phyloP scores from a whole-genome alignment of 1,140 invertebrate genomes.

The Lamellibrachia luymesi region DNA sequence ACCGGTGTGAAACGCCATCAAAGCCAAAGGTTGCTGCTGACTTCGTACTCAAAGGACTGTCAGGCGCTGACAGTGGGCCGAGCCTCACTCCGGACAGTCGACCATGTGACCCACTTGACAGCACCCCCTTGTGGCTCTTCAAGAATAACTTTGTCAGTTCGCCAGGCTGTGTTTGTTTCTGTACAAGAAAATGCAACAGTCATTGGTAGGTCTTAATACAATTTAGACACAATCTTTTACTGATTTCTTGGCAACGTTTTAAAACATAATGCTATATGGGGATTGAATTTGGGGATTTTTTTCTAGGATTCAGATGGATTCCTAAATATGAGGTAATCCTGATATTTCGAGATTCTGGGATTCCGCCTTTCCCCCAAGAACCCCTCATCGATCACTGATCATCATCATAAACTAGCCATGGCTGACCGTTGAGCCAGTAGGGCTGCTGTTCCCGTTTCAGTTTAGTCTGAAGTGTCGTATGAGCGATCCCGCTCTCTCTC shows the following conservation, averaged over 20 bases:
- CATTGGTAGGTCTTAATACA: background rate
- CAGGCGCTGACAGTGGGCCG: background rate
- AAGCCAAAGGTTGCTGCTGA: background rate
- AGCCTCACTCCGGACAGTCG: background rate
- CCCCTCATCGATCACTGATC: too few species aligned
- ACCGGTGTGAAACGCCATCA: background rate
- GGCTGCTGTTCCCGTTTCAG: too few species aligned
- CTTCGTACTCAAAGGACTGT: background rate
- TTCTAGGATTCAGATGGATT: too few species aligned
- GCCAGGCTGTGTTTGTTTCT: background rate
- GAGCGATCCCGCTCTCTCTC: too few species aligned
- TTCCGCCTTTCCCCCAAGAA: too few species aligned
- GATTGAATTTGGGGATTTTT: too few species aligned
- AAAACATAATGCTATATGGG: background rate
- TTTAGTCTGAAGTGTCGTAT: too few species aligned
- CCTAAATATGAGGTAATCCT: too few species aligned
- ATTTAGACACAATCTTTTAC: background rate
- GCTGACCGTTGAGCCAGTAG: too few species aligned
- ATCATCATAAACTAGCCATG: too few species aligned
- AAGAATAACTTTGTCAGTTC: background rate
- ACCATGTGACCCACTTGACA: background rate
- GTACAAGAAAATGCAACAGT: background rate
- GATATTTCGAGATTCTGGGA: too few species aligned
- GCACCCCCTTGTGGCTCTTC: background rate
- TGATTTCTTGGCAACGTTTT: background rate